A percentile compares a stretch with the other conserved stretches of the same genome.
Conservation (phyloP, 2,888 invertebrate species). For the Brenthis hecate region DNA sequence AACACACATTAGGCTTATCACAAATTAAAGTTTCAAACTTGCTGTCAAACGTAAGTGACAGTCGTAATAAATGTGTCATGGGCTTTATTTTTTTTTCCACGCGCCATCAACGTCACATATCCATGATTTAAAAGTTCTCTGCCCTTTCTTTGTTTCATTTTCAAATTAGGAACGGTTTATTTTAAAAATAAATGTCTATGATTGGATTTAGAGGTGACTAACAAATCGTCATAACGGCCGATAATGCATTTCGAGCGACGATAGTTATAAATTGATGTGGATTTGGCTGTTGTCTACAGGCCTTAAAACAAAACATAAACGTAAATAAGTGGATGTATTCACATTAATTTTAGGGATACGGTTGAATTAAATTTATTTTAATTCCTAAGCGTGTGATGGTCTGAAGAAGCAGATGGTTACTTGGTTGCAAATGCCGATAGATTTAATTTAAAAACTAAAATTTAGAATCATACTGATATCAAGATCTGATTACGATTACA, state of each 20-base stretch:
- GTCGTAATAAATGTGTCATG: slow-evolving; percentile 78
- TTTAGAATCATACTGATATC: too few relatives aligned
- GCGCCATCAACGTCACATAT: slow-evolving; percentile 71
- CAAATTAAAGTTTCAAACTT: slow-evolving; percentile 73
- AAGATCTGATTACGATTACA: too few relatives aligned
- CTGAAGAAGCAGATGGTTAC: background rate
- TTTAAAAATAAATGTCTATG: slow-evolving; percentile 41
- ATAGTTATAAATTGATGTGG: slow-evolving; percentile 48
- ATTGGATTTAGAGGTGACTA: slow-evolving; percentile 51
- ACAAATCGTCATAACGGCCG: slow-evolving; percentile 63
- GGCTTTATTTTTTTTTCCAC: slow-evolving; percentile 59
- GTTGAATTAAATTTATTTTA: slow-evolving; percentile 1
- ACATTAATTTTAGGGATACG: slow-evolving; percentile 31
- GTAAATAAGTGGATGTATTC: slow-evolving; percentile 41
- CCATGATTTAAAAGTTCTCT: slow-evolving; percentile 76
- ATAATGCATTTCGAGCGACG: slow-evolving; percentile 55
- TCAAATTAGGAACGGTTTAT: slow-evolving; percentile 46
- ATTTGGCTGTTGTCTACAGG: slow-evolving; percentile 43
- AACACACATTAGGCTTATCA: slow-evolving; percentile 74
- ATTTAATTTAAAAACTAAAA: too few relatives aligned
- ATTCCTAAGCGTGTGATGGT: background rate
- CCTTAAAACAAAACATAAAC: slow-evolving; percentile 39
- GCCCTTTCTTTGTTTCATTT: slow-evolving; percentile 80
- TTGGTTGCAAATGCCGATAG: background rate
- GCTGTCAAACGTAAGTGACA: slow-evolving; percentile 76